A percentile compares a stretch with the other conserved stretches of the same genome.
These are phyloP conservation scores for Staurois parvus DNA, from an alignment of 2,797 vertebrate genomes.

Conservation along the genomic window DNA sequence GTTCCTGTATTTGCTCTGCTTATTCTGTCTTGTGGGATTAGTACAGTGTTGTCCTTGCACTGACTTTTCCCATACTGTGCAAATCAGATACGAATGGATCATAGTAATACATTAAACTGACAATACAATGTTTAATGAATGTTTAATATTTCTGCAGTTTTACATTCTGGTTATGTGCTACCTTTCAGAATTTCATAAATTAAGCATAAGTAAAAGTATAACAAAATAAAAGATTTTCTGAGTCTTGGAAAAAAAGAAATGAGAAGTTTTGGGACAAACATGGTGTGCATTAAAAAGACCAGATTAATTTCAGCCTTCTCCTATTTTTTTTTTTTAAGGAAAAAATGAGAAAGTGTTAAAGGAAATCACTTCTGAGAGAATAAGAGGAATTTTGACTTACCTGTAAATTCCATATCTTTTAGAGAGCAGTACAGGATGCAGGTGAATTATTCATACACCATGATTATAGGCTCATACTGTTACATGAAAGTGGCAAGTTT, in stretches of 20 bases:
- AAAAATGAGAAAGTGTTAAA: too few relatives aligned
- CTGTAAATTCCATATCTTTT: too few relatives aligned
- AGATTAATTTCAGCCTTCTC: background rate
- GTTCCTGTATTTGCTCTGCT: conserved; percentile 37
- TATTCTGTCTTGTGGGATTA: conserved; percentile 55
- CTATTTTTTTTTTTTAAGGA: too few relatives aligned
- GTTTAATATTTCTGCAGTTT: conserved; percentile 20
- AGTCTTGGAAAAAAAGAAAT: too few relatives aligned
- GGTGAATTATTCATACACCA: too few relatives aligned
- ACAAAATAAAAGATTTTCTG: background rate
- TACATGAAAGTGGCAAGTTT: too few relatives aligned
- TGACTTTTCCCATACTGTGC: conserved; percentile 49
- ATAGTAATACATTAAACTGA: conserved; percentile 48
- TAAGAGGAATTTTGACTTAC: too few relatives aligned
- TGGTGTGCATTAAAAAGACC: background rate
- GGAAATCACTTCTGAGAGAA: too few relatives aligned
- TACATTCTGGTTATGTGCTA: conserved; percentile 12
- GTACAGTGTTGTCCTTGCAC: conserved; percentile 52
- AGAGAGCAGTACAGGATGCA: too few relatives aligned
- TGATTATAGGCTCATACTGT: too few relatives aligned
- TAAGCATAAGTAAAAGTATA: background rate
- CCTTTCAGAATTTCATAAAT: background rate
- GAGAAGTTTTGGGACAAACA: background rate
- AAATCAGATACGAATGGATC: conserved; percentile 51
- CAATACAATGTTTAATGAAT: conserved; percentile 51